Conservation (phyloP, 2,888 invertebrate genomes). For the Mechanitis mazaeus region DNA sequence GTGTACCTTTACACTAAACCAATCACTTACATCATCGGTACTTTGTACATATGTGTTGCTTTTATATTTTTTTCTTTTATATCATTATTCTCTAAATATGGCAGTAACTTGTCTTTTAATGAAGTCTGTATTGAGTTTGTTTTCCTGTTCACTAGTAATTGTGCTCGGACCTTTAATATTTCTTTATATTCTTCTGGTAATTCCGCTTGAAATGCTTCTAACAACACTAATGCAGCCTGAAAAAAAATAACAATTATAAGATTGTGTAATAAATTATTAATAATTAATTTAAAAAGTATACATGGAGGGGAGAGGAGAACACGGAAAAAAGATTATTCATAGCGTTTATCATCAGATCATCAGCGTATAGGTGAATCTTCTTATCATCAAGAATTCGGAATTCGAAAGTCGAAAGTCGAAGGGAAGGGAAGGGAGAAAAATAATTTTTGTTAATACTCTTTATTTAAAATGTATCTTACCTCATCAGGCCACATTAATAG, state of each 20-base stretch:
- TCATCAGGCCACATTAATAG: constrained; percentile 39
- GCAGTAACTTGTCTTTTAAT: constrained; percentile 37
- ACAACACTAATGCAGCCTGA: constrained; percentile 66
- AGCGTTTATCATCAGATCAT: no score
- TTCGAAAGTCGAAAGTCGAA: no score
- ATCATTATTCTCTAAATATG: constrained; percentile 33
- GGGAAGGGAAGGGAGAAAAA: no score
- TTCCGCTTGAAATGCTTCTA: constrained; percentile 56
- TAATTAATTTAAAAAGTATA: no score
- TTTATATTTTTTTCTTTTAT: constrained; percentile 51
- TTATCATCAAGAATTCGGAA: no score
- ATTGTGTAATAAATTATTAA: no score
- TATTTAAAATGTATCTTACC: constrained; percentile 36
- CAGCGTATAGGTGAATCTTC: no score
- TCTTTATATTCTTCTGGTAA: constrained; percentile 51
- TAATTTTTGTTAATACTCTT: no score
- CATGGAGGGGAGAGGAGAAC: no score
- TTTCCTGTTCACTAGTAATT: constrained; percentile 47
- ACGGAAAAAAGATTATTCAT: no score
- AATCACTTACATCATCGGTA: constrained; percentile 61
- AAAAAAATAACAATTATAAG: constrained; percentile 9
- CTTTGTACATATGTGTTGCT: constrained; percentile 51
- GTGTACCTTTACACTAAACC: constrained; percentile 1
- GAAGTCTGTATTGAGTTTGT: constrained; percentile 40
- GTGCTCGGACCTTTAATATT: constrained; percentile 53